Evolutionary conservation across 2,113 vertebrate genomes (phyloP).

Genomic region (Theristicus caerulescens): DNA sequence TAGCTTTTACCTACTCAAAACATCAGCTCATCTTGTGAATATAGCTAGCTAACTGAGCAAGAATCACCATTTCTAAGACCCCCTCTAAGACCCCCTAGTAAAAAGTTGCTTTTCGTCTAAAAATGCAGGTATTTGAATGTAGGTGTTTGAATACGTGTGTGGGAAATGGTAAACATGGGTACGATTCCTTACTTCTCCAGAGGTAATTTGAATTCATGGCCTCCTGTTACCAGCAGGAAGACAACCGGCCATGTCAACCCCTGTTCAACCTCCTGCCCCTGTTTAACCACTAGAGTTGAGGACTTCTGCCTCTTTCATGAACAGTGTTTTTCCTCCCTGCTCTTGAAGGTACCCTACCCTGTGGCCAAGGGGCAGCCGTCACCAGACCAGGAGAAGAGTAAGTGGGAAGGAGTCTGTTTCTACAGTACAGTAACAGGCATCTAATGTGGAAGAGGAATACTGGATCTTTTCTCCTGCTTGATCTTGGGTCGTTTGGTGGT

Average conservation of each 20-base stretch:
- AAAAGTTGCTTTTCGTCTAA: background rate
- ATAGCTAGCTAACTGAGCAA: background rate
- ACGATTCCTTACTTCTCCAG: background rate
- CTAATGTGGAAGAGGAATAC: background rate
- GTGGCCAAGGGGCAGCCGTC: background rate
- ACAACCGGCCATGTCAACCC: accelerated
- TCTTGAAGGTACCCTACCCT: background rate
- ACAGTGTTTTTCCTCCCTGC: accelerated
- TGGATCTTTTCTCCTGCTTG: accelerated
- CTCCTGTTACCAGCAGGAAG: background rate
- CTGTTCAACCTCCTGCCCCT: background rate
- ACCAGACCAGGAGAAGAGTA: background rate
- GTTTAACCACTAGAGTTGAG: background rate
- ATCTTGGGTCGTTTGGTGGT: background rate
- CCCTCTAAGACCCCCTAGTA: background rate
- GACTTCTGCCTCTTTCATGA: background rate
- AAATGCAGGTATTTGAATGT: background rate
- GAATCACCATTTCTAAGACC: background rate
- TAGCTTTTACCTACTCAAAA: background rate
- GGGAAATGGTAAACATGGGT: background rate
- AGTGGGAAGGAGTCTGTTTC: background rate
- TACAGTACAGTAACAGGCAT: background rate
- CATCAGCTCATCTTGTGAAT: background rate
- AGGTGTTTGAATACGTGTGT: background rate
- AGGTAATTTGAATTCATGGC: background rate